Percentiles rank a stretch among this genome's conserved stretches.
Evolutionary conservation across 1,140 invertebrate species (phyloP).

Genomic region (Drosophila truncata): DNA sequence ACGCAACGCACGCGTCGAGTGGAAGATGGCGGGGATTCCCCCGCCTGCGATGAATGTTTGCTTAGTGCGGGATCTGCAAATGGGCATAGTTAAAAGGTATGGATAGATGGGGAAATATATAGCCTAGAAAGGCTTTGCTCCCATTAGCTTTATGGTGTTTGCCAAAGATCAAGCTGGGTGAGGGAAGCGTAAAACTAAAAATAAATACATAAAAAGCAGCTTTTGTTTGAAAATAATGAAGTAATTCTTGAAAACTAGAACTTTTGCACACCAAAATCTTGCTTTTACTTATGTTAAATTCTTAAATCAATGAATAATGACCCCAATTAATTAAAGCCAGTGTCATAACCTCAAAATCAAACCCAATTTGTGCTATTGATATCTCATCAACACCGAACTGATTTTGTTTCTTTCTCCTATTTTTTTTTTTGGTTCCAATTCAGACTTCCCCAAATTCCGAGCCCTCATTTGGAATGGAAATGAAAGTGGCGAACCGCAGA

Average conservation of each 20-base stretch:
- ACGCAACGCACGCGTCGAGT: slow-evolving; percentile 39
- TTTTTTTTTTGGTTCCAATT: neutral
- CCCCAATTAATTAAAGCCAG: neutral
- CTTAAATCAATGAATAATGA: neutral
- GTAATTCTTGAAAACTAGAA: neutral
- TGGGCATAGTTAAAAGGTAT: slow-evolving; percentile 27
- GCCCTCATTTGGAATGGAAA: slow-evolving; percentile 46
- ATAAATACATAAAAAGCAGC: neutral
- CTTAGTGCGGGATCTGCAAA: slow-evolving; percentile 35
- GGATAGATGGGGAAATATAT: slow-evolving; percentile 23
- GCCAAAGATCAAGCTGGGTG: neutral
- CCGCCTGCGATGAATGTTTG: slow-evolving; percentile 35
- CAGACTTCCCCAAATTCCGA: neutral
- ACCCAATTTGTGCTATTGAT: slow-evolving; percentile 17
- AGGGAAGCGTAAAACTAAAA: neutral
- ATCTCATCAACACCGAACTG: slow-evolving; percentile 7
- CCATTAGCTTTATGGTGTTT: slow-evolving; percentile 17
- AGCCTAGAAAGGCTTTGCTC: slow-evolving; percentile 2
- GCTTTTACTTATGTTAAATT: too few species aligned
- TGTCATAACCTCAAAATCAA: slow-evolving; percentile 12
- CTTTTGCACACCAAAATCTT: too few species aligned
- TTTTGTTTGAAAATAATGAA: neutral
- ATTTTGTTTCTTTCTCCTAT: neutral
- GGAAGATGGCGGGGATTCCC: slow-evolving; percentile 36
- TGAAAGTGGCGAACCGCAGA: slow-evolving; percentile 22